Conservation (phyloP, 2,888 invertebrate species). For the Oeneis ivallda region DNA sequence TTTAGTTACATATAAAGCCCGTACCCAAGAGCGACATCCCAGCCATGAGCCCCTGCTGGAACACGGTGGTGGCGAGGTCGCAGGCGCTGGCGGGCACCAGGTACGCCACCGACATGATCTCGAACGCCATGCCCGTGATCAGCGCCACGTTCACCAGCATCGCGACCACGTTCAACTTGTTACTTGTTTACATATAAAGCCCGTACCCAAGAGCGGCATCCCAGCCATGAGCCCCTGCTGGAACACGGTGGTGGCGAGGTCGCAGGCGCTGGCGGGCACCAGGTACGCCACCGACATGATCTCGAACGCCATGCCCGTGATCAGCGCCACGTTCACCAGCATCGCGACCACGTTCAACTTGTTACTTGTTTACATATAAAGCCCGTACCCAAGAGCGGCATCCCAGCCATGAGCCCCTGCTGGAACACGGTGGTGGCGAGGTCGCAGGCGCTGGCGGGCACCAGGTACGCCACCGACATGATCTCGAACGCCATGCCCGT, state of each 20-base stretch:
- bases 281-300: slow-evolving; percentile 66
- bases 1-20: too few species aligned
- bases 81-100: slow-evolving; percentile 69
- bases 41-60: slow-evolving; percentile 66
- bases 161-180: too few species aligned
- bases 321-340: slow-evolving; percentile 53
- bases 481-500: slow-evolving; percentile 65
- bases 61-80: slow-evolving; percentile 62
- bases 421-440: slow-evolving; percentile 59
- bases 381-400: slow-evolving; percentile 60
- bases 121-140: slow-evolving; percentile 63
- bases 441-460: slow-evolving; percentile 70
- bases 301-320: slow-evolving; percentile 65
- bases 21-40: slow-evolving; percentile 64
- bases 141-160: slow-evolving; percentile 54
- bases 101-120: slow-evolving; percentile 66
- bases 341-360: too few species aligned
- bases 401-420: slow-evolving; percentile 65
- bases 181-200: too few species aligned
- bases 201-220: slow-evolving; percentile 62
- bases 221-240: slow-evolving; percentile 69
- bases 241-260: slow-evolving; percentile 59
- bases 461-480: slow-evolving; percentile 66
- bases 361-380: too few species aligned
- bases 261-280: slow-evolving; percentile 69